Evolutionary conservation across 1,140 invertebrate species (phyloP), one percentile per base, ranked within the genome.

Genomic region (Pectinophora gossypiella): DNA sequence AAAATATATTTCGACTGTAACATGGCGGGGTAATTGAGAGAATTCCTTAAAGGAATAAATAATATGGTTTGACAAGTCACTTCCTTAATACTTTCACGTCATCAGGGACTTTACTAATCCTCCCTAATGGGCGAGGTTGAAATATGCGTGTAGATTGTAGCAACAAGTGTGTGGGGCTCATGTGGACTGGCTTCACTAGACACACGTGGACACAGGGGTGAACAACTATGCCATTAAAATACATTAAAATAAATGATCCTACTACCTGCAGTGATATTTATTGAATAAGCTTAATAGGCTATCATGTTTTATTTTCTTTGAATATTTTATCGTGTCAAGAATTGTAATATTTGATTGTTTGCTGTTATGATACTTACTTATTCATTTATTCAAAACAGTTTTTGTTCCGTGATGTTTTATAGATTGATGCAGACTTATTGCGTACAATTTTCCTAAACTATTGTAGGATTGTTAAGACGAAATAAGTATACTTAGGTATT

Each of bases 91-190:
- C 66, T 69, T 72, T 72, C 65, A 67, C 63, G 78, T 81, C 74
- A 82, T 79, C 69, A 23, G 54, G 56, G 72, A 59, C 68, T 76
- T 76, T 72, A 72, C 68, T 85, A 82, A 83, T 82, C 82, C 74
- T 63, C 56, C 60, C 72, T 86, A 86, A 86, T 82, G 71, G 76
- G 58, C 56, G 64, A 64, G 59, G 68, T 76, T 80, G 77, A 79
- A 71, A 77, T 75, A 79, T 77, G 64, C 60, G 58, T 48, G 57
- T 64, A 61, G 67, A 65, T 68, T 48, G 62, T 36, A 61, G 54
- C 38, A 65, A 60, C 59, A 65, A 62, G 59, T 59, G 48, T 43
- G 48, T 20, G 61, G 48, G 48, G 32, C 53, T 61, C 61, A 61
- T 60, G 57, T 68, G 61, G 52, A 38, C 43, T 54, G 61, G 49